Evolutionary conservation across 2,888 invertebrate genomes (phyloP).

Genomic region (Drosophila nr. perissopoda): DNA sequence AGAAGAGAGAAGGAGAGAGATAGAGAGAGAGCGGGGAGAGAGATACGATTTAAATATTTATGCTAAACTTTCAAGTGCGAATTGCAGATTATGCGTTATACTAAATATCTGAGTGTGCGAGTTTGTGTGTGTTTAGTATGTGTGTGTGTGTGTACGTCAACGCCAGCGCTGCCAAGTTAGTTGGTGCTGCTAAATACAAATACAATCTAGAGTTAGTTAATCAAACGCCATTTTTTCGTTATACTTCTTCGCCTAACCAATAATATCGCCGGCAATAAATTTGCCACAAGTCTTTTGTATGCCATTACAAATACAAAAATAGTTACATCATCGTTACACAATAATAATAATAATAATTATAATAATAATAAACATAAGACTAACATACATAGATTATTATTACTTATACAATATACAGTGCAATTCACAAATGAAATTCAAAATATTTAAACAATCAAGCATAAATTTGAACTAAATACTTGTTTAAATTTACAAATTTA

Average conservation of each 20-base stretch:
- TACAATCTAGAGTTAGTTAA: conserved; percentile 40
- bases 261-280: conserved; percentile 61
- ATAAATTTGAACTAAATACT: background rate
- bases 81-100: conserved; percentile 67
- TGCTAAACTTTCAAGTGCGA: conserved; percentile 57
- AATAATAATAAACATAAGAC: conserved; percentile 45
- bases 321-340: conserved; percentile 32
- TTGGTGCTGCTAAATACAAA: conserved; percentile 65
- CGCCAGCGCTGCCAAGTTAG: conserved; percentile 73
- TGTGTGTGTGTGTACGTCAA: conserved; percentile 58
- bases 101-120: conserved; percentile 47
- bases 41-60: conserved; percentile 52
- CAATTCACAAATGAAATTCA: conserved; percentile 4
- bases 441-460: background rate
- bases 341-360: conserved; percentile 12
- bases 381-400: conserved; percentile 49
- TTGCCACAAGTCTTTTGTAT: conserved; percentile 77
- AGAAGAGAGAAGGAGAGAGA: background rate
- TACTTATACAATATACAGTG: conserved; percentile 34
- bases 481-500: background rate
- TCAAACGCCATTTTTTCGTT: conserved; percentile 36
- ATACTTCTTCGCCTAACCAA: conserved; percentile 30
- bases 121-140: conserved; percentile 25
- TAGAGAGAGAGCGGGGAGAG: conserved; percentile 6
- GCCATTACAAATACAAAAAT: conserved; percentile 63